Percentiles rank a stretch among this genome's conserved stretches.
Evolutionary conservation across 2,113 vertebrate species (phyloP).

Genomic region (Periophthalmodon schlosseri): DNA sequence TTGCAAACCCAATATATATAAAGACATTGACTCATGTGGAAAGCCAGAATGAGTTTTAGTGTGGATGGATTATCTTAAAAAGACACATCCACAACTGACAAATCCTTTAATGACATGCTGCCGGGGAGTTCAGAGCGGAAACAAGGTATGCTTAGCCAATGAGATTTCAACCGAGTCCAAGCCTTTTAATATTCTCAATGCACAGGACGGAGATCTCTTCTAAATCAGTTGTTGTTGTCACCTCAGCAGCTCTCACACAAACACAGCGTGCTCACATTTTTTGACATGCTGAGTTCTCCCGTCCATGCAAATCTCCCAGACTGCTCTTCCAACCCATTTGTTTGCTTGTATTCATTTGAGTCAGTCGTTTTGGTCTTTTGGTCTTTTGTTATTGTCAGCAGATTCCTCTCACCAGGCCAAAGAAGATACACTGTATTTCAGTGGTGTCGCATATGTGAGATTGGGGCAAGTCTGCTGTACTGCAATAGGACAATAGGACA

Average conservation of each 20-base stretch:
- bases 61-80: constrained; percentile 30
- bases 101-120: constrained; percentile 32
- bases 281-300: constrained; percentile 17
- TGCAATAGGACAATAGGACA: too few relatives aligned
- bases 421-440: constrained; percentile 14
- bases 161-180: constrained; percentile 27
- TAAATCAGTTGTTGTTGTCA: constrained; percentile 40
- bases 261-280: constrained; percentile 19
- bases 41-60: constrained; percentile 14
- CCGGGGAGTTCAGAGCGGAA: constrained; percentile 2
- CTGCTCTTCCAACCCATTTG: constrained; percentile 39
- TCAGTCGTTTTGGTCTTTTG: constrained; percentile 13
- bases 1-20: not conserved
- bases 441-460: constrained; percentile 15
- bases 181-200: constrained; percentile 38
- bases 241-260: constrained; percentile 18
- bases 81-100: constrained; percentile 15
- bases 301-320: constrained; percentile 47
- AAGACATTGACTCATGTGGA: not conserved
- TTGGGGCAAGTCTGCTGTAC: constrained; percentile 21
- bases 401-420: constrained; percentile 19
- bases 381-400: constrained; percentile 39
- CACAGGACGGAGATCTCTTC: constrained; percentile 13
- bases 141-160: constrained; percentile 27
- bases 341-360: constrained; percentile 58